phyloP scores from a whole-genome alignment of 2,113 vertebrate species.

The Petromus typicus region DNA sequence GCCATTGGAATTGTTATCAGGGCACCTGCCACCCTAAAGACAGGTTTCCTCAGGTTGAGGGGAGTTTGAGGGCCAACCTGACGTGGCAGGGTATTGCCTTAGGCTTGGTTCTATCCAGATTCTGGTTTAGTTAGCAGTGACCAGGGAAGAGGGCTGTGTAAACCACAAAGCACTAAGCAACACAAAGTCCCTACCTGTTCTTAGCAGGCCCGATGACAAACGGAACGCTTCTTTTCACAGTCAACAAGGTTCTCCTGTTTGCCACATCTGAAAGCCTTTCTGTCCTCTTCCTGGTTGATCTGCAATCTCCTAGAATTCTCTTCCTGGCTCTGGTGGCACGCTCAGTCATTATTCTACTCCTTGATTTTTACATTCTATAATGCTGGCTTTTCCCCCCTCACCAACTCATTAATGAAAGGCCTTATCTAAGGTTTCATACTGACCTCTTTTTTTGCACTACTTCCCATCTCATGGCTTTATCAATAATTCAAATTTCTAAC shows the following conservation, averaged over 20 bases:
- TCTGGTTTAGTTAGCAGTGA: background rate
- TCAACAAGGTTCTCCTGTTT: background rate
- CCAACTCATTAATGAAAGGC: background rate
- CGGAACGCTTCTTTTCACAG: background rate
- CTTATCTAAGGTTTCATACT: background rate
- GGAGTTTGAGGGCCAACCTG: background rate
- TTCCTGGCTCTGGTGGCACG: background rate
- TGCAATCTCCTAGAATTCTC: background rate
- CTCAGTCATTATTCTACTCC: background rate
- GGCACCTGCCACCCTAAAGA: background rate
- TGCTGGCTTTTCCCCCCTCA: background rate
- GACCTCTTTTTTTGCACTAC: background rate
- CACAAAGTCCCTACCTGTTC: background rate
- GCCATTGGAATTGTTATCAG: constrained; percentile 16
- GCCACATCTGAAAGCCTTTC: constrained; percentile 2
- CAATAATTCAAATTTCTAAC: background rate
- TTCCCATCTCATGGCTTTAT: background rate
- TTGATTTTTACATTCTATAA: background rate
- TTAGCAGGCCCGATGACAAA: background rate
- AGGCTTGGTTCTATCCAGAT: background rate
- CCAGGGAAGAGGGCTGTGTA: background rate
- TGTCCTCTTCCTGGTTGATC: background rate
- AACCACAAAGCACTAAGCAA: background rate
- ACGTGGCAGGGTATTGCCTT: background rate
- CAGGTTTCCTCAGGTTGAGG: background rate